phyloP scores from a whole-genome alignment of 2,113 vertebrate species.

The Saiga tatarica region DNA sequence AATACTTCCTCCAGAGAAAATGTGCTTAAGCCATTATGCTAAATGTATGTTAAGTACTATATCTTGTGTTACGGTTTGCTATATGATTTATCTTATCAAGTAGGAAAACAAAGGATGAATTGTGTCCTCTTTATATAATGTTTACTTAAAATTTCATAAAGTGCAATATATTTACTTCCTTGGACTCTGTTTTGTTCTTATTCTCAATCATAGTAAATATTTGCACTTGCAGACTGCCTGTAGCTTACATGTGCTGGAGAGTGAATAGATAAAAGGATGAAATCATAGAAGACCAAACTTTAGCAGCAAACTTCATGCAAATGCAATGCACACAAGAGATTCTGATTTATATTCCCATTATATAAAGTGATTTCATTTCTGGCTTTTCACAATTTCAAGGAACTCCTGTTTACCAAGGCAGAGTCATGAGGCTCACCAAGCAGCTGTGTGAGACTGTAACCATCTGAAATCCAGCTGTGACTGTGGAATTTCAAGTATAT shows the following conservation, averaged over 20 bases:
- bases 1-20: slow-evolving; percentile 54
- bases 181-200: neutral
- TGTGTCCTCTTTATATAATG: neutral
- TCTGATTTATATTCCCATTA: slow-evolving; percentile 58
- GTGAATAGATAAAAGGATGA: neutral
- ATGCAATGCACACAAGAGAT: neutral
- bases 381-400: neutral
- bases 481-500: neutral
- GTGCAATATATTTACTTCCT: slow-evolving; percentile 19
- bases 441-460: slow-evolving; percentile 26
- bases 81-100: slow-evolving; percentile 34
- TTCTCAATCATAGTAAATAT: slow-evolving; percentile 44
- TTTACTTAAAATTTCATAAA: slow-evolving; percentile 56
- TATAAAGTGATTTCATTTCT: neutral
- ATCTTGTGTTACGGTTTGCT: slow-evolving; percentile 19
- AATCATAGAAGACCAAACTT: slow-evolving; percentile 34
- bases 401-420: neutral
- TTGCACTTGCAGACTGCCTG: neutral
- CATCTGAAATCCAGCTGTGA: slow-evolving; percentile 49
- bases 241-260: neutral
- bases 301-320: neutral
- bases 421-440: neutral
- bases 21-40: slow-evolving; percentile 44
- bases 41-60: slow-evolving; percentile 28
- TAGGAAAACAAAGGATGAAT: slow-evolving; percentile 50